Evolutionary conservation across 1,140 invertebrate species (phyloP), one percentile per base, ranked within the genome.

Genomic region (Ostrea denselamellosa): DNA sequence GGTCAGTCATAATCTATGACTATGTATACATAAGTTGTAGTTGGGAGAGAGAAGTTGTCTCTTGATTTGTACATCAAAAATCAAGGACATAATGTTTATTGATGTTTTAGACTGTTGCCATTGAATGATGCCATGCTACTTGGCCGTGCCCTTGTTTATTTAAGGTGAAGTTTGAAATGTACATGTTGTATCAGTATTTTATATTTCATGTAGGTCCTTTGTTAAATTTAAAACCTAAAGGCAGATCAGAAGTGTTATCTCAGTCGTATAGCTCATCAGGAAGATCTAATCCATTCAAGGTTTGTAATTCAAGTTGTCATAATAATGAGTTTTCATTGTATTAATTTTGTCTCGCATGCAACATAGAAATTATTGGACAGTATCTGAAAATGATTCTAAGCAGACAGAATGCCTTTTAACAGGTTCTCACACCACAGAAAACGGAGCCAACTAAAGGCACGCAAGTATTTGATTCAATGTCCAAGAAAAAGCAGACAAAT

Each of bases 401-500:
- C 9, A 12, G 19, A 34, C 5, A 44, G 2, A 2, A 44, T 44
- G 2, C 25, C 17, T 51, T 83, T 22, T 52, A 44, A 44, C 28
- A 86, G 85, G 85, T 86, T 12, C 44, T 53, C 25, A 65, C 82
- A 84, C 82, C 51, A 25, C 58, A 62, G 44, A 85, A 87, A 51
- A 14, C 62, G 53, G 87, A 84, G 14, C 10, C 88, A 28, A 87
- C 89, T 14, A 93, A 92, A 71, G 94, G 94, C 10, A 93, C 91
- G 25, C 93, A 93, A 28, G 91, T 94, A 14, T 94, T 94, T 92
- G 94, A 94, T 85, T 88, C 87, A 34, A 91, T 94, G 90, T 90
- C 91, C 53, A 93, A 92, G 85, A 90, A 90, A 53, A 93, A 90
- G 17, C 90, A 82, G 90, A 91, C 19, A 92, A 93, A 83, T 22